Evolutionary conservation across 1,140 invertebrate species (phyloP).

Genomic region (Drosophila baimaii): DNA sequence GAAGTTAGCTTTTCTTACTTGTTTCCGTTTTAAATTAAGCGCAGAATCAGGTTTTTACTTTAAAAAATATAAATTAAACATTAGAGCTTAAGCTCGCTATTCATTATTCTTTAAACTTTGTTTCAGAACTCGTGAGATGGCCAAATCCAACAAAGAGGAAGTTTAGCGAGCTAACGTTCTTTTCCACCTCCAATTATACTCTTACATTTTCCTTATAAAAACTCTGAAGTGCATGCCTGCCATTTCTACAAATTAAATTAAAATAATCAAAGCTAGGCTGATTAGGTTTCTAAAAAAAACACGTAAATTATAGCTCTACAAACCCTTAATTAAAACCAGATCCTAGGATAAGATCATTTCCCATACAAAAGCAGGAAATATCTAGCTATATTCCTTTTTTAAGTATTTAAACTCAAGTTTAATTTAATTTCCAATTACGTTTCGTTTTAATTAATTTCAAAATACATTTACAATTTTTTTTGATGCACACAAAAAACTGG

Average conservation of each 20-base stretch:
- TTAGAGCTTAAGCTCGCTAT: neutral
- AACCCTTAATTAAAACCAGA: neutral
- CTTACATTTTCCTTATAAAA: neutral
- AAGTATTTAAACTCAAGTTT: too few relatives aligned
- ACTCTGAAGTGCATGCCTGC: neutral
- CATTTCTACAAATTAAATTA: neutral
- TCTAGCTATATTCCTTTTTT: too few relatives aligned
- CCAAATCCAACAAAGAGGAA: constrained; percentile 20
- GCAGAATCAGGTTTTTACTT: too few relatives aligned
- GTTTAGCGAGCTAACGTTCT: neutral
- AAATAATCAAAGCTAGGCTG: neutral
- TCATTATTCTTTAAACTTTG: neutral
- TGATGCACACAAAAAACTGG: constrained; percentile 50
- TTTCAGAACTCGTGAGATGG: constrained; percentile 47
- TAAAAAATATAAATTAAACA: too few relatives aligned
- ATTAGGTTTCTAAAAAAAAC: too few relatives aligned
- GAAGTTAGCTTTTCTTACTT: too few relatives aligned
- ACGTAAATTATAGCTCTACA: too few relatives aligned
- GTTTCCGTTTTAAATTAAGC: too few relatives aligned
- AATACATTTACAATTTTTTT: constrained; percentile 72
- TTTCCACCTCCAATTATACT: neutral
- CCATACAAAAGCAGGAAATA: neutral
- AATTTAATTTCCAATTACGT: constrained; percentile 27
- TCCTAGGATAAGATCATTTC: neutral
- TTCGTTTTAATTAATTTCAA: constrained; percentile 57